Conservation (phyloP, 2,113 vertebrate species). For the Channa maculata region DNA sequence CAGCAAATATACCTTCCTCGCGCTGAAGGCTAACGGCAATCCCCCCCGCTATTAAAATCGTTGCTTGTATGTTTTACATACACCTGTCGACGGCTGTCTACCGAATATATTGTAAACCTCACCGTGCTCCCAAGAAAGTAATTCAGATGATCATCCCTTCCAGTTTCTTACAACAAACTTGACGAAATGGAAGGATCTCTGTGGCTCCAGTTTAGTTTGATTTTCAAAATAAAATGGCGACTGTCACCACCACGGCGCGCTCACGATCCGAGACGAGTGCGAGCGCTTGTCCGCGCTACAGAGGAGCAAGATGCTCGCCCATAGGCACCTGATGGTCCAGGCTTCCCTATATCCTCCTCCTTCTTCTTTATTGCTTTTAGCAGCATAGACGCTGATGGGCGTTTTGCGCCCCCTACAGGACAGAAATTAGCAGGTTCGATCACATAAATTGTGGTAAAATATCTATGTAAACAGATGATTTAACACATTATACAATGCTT, state of each 20-base stretch:
- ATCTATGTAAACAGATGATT: too few relatives aligned
- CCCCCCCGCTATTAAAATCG: slow-evolving; percentile 8
- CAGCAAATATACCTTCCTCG: slow-evolving; percentile 65
- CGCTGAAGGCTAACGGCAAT: slow-evolving; percentile 49
- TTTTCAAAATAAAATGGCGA: slow-evolving; percentile 89
- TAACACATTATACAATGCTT: too few relatives aligned
- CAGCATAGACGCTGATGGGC: too few relatives aligned
- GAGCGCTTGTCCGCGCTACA: slow-evolving; percentile 68
- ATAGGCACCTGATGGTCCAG: slow-evolving; percentile 1
- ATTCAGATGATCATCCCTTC: slow-evolving; percentile 77
- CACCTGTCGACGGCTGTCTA: neutral
- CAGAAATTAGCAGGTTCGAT: too few relatives aligned
- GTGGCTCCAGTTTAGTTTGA: slow-evolving; percentile 77
- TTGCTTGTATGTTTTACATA: neutral
- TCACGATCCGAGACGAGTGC: slow-evolving; percentile 68
- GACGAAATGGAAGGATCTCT: slow-evolving; percentile 75
- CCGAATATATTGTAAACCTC: slow-evolving; percentile 38
- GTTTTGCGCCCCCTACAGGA: too few relatives aligned
- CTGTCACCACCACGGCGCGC: slow-evolving; percentile 81
- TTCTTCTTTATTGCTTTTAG: too few relatives aligned
- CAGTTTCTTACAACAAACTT: slow-evolving; percentile 73
- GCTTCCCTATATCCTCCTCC: too few relatives aligned
- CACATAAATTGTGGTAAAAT: too few relatives aligned
- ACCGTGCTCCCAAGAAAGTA: slow-evolving; percentile 76
- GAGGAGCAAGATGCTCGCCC: slow-evolving; percentile 14